Base-by-base conservation (phyloP, 2,888 invertebrate species). In the Scelioninae gen. 2 region DNA sequence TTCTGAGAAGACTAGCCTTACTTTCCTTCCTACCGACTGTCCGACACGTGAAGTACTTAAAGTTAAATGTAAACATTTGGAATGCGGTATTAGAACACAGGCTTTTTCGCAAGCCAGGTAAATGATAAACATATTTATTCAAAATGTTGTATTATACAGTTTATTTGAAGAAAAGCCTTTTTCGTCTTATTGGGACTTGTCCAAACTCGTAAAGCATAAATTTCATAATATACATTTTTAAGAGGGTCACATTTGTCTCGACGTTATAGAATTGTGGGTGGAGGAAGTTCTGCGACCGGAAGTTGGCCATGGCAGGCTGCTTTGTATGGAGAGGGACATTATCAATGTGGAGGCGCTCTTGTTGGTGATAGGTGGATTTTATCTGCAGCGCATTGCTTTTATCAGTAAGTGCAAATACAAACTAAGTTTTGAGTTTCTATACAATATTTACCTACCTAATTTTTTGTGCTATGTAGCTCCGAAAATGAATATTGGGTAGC, bases 251-350 rank as follows among this genome's bases (percentile, higher is more conserved):
- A 52, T 72, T 69, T 64, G 37, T 69, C 74, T 73, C 86, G 87
- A 72, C 83, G 79, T 86, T 89, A 85, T 87, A 92, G 94, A 88
- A 93, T 94, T 84, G 94, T 94, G 79, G 94, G 94, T 64, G 94
- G 94, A 74, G 91, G 90, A 60, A 93, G 93, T 82, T 91, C 93
- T 37, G 90, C 90, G 55, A 90, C 92, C 6, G 94, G 94, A 77
- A 91, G 93, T 22, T 94, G 94, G 93, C 94, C 94, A 2, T 94
- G 94, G 94, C 93, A 93, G 87, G 93, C 93, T n/a, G 94, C 94
- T 33, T 88, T 94, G 16, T 94, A 94, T 87, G 92, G 93, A 81
- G 93, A 94, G 86, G 94, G 94, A 0, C 93, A 93, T 86, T 94
- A 93, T 88, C 94, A 94, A 86, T 94, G 94, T 83, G 94, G 94